Evolutionary conservation across 1,140 invertebrate genomes (phyloP), one percentile per base, ranked within the genome.

Genomic region (Galleria mellonella): DNA sequence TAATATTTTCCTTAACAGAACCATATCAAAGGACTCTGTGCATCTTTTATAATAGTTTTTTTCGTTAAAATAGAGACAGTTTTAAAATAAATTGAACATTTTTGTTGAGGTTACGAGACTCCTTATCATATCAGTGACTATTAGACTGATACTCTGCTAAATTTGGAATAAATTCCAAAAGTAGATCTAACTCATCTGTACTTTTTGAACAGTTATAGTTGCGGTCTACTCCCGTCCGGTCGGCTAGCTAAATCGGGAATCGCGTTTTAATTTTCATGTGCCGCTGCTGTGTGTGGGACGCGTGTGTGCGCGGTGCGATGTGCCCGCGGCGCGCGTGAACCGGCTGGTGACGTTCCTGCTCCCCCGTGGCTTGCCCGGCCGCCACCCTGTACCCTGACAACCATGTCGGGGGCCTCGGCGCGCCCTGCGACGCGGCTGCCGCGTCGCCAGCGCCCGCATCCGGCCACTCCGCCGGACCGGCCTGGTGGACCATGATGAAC

Each of bases 401-500:
- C 91, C 91, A 92, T 92, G 91, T 91, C 88, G 88, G 88, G 89
- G 88, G 87, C 86, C 87, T 89, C 81, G 88, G 89, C 88, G 89
- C 89, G 87, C 84, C 89, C 87, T 89, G 89, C 88, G 88, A 90
- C 83, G 89, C 89, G 84, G 90, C 91, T 72, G 90, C 91, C 83
- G 89, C 90, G 86, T 89, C 90, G 87, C 91, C 90, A 89, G 91
- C 91, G 84, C 88, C 91, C 92, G 91, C 91, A 87, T 90, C 91
- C 89, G 91, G 90, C 90, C 89, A 91, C 89, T 91, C 90, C 88
- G 88, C 92, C 91, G 92, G 91, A 90, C 90, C 92, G 88, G 90
- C 90, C 87, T 92, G 92, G 92, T 93, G 92, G 90, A 88, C 87
- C 70, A 94, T 94, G 92, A 94, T 94, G 92, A 94, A 93, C 91